Evolutionary conservation across 1,140 invertebrate genomes (phyloP).

Genomic region (Orius laevigatus): DNA sequence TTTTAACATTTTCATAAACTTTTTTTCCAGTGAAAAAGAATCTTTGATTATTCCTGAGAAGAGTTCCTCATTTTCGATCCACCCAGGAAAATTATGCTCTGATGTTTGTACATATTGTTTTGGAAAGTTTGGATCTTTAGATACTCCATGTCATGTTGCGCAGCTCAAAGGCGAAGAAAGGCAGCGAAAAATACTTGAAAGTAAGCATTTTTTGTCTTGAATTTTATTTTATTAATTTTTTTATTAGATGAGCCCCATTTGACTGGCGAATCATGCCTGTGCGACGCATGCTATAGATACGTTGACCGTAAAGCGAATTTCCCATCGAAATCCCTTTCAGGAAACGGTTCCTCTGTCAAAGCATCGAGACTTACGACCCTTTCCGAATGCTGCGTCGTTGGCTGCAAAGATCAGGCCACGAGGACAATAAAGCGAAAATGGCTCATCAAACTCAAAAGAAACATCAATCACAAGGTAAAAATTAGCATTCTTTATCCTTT

Average conservation of each 20-base stretch:
- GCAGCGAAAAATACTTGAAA: constrained; percentile 56
- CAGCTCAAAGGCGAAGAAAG: constrained; percentile 63
- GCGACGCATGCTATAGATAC: constrained; percentile 68
- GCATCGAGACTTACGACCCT: constrained; percentile 22
- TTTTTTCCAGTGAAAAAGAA: constrained; percentile 28
- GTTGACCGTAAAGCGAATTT: constrained; percentile 60
- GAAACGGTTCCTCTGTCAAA: constrained; percentile 1
- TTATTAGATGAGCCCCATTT: constrained; percentile 52
- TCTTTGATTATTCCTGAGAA: constrained; percentile 67
- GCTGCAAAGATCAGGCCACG: constrained; percentile 42
- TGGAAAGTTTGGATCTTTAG: constrained; percentile 65
- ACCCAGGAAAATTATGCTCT: constrained; percentile 56
- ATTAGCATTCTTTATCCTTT: constrained; percentile 6
- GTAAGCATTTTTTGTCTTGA: constrained; percentile 18
- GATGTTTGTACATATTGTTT: constrained; percentile 72
- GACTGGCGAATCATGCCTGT: constrained; percentile 62
- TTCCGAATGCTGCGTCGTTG: constrained; percentile 37
- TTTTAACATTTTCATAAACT: too few relatives aligned
- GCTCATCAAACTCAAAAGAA: constrained; percentile 52
- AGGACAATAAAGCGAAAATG: constrained; percentile 59
- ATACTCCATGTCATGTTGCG: constrained; percentile 69
- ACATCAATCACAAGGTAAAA: constrained; percentile 49
- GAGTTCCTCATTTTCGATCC: constrained; percentile 68
- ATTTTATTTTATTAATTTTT: constrained; percentile 2
- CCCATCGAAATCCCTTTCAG: constrained; percentile 29